Evolutionary conservation across 2,113 vertebrate genomes (phyloP), one percentile per base, ranked within the genome.

Genomic region (Psettodes erumei): DNA sequence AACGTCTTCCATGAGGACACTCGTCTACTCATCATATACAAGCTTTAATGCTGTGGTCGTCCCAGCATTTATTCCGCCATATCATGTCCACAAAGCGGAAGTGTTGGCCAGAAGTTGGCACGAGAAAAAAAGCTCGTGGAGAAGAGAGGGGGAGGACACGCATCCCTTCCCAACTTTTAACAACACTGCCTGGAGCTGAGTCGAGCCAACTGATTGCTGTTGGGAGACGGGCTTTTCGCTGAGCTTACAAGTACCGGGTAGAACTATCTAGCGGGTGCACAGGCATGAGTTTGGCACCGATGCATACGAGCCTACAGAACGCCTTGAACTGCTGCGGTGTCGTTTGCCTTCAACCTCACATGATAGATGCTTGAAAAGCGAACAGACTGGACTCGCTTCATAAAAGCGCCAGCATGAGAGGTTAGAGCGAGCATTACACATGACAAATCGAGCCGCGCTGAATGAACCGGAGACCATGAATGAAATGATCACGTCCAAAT

Each of bases 401-500:
- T 28, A 51, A 21, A 9, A 11, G 8, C 58, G 33, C n/a, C 18
- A 9, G 56, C 23, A 19, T 7, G 25, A 8, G 6, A 40, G 40
- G 27, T 51, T 54, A 68, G 77, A 65, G 33, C 12, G 43, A 35
- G 21, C 28, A 43, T 38, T 32, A 16, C 13, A 8, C 18, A 21
- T 78, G 19, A 71, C 60, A 53, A 55, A 75, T 68, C 38, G 30
- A 56, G 16, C 42, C 32, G 2, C 15, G 47, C 30, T 72, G 47
- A 58, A 42, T 60, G 35, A 60, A 23, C 55, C 13, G 38, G 62
- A 69, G 51, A 73, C 76, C 67, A 56, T 54, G 38, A 63, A 28
- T 30, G 45, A 53, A 35, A 72, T 28, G 10, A 56, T 43, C 16
- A 30, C 30, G 47, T 75, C 19, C 32, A 45, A 15, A 50, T 45